Percentiles rank a stretch among this genome's conserved stretches.
Conservation (phyloP, 35 echinoderm and acorn worm genomes). For the Hemicentrotus pulcherrimus region DNA sequence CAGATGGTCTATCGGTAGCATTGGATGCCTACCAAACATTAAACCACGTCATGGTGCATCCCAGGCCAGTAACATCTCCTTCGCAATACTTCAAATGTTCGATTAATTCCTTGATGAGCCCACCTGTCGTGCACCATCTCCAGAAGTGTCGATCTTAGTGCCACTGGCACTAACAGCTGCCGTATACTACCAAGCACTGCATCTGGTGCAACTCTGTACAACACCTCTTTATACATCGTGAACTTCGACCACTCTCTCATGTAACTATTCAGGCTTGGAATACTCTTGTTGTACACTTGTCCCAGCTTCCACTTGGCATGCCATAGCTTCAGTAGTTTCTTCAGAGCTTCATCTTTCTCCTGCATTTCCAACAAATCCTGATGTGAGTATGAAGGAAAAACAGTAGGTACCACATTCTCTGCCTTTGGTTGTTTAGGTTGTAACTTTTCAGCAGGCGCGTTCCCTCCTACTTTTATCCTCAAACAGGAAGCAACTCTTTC, state of each 20-base stretch:
- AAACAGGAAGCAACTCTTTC: too few relatives aligned
- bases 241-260: slow-evolving; percentile 40
- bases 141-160: background rate
- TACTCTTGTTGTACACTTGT: too few relatives aligned
- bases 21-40: background rate
- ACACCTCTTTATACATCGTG: slow-evolving; percentile 32
- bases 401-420: too few relatives aligned
- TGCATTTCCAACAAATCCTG: too few relatives aligned
- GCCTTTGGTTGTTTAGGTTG: too few relatives aligned
- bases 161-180: background rate
- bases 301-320: too few relatives aligned
- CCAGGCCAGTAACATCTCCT: background rate
- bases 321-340: too few relatives aligned
- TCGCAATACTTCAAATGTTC: background rate
- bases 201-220: slow-evolving; percentile 20
- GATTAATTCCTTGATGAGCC: background rate
- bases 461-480: too few relatives aligned
- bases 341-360: too few relatives aligned
- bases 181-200: background rate
- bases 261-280: too few relatives aligned
- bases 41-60: background rate
- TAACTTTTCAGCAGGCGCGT: too few relatives aligned
- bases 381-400: too few relatives aligned
- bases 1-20: background rate
- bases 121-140: background rate